Evolutionary conservation across 2,797 vertebrate genomes (phyloP).

Genomic region (Dendrocincla tyrannina): DNA sequence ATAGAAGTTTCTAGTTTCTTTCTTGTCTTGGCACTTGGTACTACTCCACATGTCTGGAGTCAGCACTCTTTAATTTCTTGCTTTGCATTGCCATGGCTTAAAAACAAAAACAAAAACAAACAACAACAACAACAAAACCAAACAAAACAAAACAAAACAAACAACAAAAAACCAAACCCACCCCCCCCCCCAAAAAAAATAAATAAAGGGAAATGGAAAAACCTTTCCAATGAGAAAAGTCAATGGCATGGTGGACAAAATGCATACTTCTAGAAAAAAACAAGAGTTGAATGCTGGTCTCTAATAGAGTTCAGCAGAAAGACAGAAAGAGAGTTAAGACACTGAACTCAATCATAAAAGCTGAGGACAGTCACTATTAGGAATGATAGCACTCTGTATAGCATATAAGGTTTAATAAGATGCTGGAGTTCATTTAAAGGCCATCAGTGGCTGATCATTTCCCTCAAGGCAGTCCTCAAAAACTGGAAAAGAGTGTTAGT

Average conservation of each 20-base stretch:
- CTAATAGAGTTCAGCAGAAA: not conserved
- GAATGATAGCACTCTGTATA: not conserved
- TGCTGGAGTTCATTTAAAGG: not conserved
- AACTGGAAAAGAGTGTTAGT: not conserved
- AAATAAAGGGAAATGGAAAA: accelerated
- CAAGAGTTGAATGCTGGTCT: not conserved
- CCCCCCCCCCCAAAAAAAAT: no score
- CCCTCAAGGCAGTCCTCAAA: not conserved
- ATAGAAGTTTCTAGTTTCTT: not conserved
- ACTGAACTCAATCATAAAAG: not conserved
- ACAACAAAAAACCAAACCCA: no score
- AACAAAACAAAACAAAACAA: no score
- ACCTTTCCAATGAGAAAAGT: not conserved
- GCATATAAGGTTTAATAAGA: not conserved
- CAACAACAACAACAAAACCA: not conserved
- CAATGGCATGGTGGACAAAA: not conserved
- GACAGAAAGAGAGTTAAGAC: not conserved
- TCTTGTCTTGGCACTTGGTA: not conserved
- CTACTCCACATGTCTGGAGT: not conserved
- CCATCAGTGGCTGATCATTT: not conserved
- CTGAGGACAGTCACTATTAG: not conserved
- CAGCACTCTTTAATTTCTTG: not conserved
- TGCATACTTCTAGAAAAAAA: not conserved
- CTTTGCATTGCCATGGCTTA: not conserved
- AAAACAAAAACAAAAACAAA: accelerated